Percentiles rank a stretch among this genome's conserved stretches.
Evolutionary conservation across 2,797 vertebrate species (phyloP).

Genomic region (Propithecus deckenii): DNA sequence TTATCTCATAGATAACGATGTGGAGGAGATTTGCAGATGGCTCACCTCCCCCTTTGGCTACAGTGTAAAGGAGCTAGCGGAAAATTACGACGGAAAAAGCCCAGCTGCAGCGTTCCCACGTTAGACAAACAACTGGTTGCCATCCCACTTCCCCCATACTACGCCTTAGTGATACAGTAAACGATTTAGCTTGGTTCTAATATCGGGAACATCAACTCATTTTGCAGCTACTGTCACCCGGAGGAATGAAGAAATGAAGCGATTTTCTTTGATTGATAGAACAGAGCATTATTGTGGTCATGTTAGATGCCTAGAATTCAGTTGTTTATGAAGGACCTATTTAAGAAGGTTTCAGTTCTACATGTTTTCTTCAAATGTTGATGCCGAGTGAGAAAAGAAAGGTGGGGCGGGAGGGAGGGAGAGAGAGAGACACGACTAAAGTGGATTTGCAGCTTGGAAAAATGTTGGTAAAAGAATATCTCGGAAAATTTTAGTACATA

Average conservation of each 20-base stretch:
- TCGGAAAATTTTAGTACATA: background rate
- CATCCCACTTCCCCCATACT: background rate
- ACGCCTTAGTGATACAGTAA: background rate
- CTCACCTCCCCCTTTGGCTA: background rate
- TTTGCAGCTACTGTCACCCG: background rate
- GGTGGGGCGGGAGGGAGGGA: accelerated
- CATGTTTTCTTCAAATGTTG: background rate
- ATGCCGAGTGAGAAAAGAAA: background rate
- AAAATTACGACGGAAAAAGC: constrained; percentile 53
- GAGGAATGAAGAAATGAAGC: background rate
- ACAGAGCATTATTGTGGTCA: background rate
- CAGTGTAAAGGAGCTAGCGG: constrained; percentile 34
- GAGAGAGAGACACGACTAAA: background rate
- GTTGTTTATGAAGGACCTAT: background rate
- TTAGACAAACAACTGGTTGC: background rate
- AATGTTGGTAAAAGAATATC: background rate
- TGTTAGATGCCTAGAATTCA: background rate
- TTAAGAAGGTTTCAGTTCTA: background rate
- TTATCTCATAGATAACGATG: background rate
- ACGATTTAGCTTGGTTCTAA: background rate
- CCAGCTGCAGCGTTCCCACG: background rate
- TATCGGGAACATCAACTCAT: background rate
- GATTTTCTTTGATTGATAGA: background rate
- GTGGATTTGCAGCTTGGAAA: background rate
- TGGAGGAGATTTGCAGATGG: constrained; percentile 20